A percentile compares a stretch with the other conserved stretches of the same genome.
Conservation (phyloP, 1,140 invertebrate species). For the Aplysia californica region DNA sequence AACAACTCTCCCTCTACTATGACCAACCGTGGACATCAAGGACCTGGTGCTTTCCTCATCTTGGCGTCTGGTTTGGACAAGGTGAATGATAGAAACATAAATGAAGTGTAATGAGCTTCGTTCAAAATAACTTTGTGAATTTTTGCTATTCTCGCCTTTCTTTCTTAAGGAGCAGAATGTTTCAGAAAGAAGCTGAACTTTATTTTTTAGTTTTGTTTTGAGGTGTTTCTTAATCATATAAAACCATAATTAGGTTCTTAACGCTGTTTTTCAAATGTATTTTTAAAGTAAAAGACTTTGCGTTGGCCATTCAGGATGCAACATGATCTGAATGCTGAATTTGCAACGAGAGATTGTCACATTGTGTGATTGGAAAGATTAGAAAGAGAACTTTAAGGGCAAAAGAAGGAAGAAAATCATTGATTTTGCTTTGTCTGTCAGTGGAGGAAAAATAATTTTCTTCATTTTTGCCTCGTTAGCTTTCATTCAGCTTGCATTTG, state of each 20-base stretch:
- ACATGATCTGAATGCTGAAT: no score
- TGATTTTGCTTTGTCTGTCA: no score
- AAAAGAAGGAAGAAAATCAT: no score
- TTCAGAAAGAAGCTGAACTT: neutral
- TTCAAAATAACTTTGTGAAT: neutral
- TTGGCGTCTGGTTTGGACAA: conserved; percentile 88
- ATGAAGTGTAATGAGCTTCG: neutral
- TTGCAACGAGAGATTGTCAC: no score
- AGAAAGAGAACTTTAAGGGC: no score
- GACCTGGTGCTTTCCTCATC: conserved; percentile 90
- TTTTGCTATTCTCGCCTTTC: neutral
- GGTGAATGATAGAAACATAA: conserved; percentile 64
- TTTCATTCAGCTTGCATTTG: no score
- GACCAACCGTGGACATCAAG: conserved; percentile 85
- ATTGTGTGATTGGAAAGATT: no score
- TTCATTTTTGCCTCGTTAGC: no score
- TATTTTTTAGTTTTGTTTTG: neutral
- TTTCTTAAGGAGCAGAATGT: neutral
- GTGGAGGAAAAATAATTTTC: no score
- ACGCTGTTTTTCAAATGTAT: neutral
- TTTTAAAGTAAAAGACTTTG: no score
- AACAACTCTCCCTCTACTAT: conserved; percentile 77
- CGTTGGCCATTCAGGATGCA: no score
- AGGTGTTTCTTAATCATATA: neutral
- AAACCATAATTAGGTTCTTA: neutral